Base-by-base conservation (phyloP, 2,797 vertebrate genomes). In the Poeciliopsis turneri region DNA sequence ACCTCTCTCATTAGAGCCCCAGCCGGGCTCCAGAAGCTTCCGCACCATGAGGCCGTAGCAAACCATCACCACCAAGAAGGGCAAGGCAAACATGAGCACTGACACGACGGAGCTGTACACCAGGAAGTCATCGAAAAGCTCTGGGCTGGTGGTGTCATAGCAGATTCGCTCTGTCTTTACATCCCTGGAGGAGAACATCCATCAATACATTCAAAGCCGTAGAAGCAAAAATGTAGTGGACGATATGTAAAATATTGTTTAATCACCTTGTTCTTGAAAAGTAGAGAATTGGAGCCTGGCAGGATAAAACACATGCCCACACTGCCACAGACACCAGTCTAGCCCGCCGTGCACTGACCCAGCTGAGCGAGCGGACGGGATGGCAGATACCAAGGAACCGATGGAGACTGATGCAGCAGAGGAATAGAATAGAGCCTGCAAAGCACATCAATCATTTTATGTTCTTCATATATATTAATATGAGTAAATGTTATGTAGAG, bases 351-450 rank as follows among this genome's bases (percentile, higher is more conserved):
- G 96, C 91, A 0, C 91, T 97, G 53, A 97, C 94, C 98, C 97
- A 99, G 72, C 83, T 91, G 79, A 98, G 92, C 0, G 98, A 98
- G 61, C 91, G 96, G 70, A 99, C 92, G 0, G 98, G 98, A 75
- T 96, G 95, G 84, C 98, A 96, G 90, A 99, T 90, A 0, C 98
- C 98, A 74, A 99, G 78, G 82, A 98, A 99, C 0, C 98, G 96
- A 70, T 99, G 97, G 74, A 97, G 76, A 81, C 97, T 99, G 95
- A 99, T 98, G 80, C 97, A 99, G 77, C 96, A 97, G 85, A 99
- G 96, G 93, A 99, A 99, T 20, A 98, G 95, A 91, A 99, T 98
- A 93, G 93, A 95, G 41, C 92, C 94, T 95, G 68, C 9, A 20
- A 68, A 20, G 75, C 28, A 7, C 11, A 74, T 0, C 51, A n/a